phyloP scores from a whole-genome alignment of 2,113 vertebrate species.

The Petrocephalus microphthalmus region DNA sequence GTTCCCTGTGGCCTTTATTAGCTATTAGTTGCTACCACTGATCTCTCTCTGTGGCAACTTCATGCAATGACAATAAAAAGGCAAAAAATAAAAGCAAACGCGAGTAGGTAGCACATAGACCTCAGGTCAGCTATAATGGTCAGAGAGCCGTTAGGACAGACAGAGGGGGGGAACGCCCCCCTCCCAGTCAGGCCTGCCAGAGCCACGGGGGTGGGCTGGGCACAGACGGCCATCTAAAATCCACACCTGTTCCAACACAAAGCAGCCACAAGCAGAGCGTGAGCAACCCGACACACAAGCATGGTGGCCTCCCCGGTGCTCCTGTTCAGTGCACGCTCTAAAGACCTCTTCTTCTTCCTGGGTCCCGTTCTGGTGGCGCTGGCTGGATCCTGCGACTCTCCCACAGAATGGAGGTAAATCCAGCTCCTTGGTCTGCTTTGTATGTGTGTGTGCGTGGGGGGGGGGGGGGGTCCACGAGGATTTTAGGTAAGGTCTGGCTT shows the following conservation, averaged over 20 bases:
- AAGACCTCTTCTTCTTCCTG: conserved; percentile 50
- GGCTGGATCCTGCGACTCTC: conserved; percentile 46
- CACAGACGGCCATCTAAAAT: conserved; percentile 14
- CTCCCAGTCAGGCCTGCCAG: background rate
- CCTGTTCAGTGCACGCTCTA: conserved; percentile 26
- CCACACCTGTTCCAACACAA: conserved; percentile 41
- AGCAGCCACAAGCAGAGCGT: background rate
- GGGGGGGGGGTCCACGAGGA: background rate
- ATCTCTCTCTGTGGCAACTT: background rate
- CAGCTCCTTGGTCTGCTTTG: background rate
- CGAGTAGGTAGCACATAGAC: background rate
- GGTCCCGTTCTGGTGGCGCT: conserved; percentile 38
- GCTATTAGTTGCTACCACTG: background rate
- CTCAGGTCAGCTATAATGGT: background rate
- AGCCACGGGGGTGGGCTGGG: background rate
- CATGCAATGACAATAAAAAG: background rate
- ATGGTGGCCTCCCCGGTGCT: conserved; percentile 20
- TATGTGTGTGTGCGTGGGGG: background rate
- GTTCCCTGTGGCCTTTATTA: background rate
- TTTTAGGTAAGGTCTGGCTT: background rate
- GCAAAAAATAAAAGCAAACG: background rate
- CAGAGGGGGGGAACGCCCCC: background rate
- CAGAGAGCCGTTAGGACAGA: conserved; percentile 13
- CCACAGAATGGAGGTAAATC: conserved; percentile 78
- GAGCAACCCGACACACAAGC: conserved; percentile 9